These are phyloP conservation scores for Oedothorax gibbosus DNA, from an alignment of 1,140 invertebrate genomes.

Conservation along the genomic window DNA sequence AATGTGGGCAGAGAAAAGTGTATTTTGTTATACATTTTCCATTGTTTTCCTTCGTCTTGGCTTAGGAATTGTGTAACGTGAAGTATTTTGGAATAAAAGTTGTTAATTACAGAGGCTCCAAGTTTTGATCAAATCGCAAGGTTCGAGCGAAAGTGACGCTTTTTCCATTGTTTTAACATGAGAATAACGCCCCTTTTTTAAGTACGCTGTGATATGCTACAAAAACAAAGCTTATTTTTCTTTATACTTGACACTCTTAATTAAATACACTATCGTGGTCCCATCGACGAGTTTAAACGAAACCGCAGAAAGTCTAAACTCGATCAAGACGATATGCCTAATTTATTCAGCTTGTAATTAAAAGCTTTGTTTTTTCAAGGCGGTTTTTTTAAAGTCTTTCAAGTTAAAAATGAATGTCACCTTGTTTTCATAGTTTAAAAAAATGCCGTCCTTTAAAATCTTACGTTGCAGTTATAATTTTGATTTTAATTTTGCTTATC, in stretches of 20 bases:
- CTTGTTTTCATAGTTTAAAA: constrained; percentile 33
- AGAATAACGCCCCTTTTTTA: too few species aligned
- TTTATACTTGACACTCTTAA: constrained; percentile 36
- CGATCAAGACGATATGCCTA: constrained; percentile 13
- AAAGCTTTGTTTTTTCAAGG: constrained; percentile 48
- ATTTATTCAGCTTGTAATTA: constrained; percentile 52
- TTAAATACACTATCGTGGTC: constrained; percentile 29
- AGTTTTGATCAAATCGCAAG: too few species aligned
- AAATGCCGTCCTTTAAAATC: constrained; percentile 10
- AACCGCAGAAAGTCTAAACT: constrained; percentile 40
- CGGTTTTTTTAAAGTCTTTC: constrained; percentile 12
- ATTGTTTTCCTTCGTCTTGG: too few species aligned
- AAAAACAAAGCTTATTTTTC: constrained; percentile 25
- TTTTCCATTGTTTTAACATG: too few species aligned
- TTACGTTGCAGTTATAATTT: constrained; percentile 19
- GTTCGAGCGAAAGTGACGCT: too few species aligned
- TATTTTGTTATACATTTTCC: too few species aligned
- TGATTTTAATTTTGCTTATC: constrained; percentile 21
- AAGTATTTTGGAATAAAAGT: too few species aligned
- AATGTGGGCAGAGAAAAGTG: too few species aligned
- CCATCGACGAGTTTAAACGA: constrained; percentile 31
- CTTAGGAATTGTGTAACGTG: too few species aligned
- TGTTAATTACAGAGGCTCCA: too few species aligned
- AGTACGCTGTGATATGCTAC: not conserved
- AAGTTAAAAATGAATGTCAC: not conserved